phyloP scores from a whole-genome alignment of 1,140 invertebrate genomes.

The Agrypnia vestita region DNA sequence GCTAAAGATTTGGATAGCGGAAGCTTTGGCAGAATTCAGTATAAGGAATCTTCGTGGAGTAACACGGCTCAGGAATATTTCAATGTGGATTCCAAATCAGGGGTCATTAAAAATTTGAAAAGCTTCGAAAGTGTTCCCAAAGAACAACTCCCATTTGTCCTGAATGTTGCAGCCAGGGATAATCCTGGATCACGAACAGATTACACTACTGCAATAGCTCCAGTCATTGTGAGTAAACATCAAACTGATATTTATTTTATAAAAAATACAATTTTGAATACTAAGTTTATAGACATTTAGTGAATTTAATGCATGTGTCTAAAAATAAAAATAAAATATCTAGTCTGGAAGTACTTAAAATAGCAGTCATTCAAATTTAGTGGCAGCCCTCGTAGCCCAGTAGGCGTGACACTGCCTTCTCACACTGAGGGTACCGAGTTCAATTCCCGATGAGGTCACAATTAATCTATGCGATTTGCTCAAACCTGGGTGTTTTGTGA shows the following conservation, averaged over 20 bases:
- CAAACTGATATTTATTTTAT: background rate
- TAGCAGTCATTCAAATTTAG: too few relatives aligned
- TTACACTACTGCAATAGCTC: constrained; percentile 77
- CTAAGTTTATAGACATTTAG: too few relatives aligned
- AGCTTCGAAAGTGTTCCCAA: constrained; percentile 79
- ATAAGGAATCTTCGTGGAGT: constrained; percentile 77
- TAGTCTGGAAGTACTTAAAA: too few relatives aligned
- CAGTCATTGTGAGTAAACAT: constrained; percentile 75
- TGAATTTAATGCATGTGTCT: too few relatives aligned
- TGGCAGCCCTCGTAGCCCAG: too few relatives aligned
- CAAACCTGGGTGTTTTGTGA: too few relatives aligned
- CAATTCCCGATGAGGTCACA: too few relatives aligned
- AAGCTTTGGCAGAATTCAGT: constrained; percentile 83
- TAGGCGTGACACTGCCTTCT: too few relatives aligned
- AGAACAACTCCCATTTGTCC: constrained; percentile 80
- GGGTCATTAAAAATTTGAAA: constrained; percentile 82
- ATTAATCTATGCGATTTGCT: too few relatives aligned
- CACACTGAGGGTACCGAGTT: too few relatives aligned
- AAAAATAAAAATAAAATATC: too few relatives aligned
- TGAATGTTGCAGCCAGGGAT: constrained; percentile 83
- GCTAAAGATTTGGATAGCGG: constrained; percentile 89
- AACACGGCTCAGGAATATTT: constrained; percentile 81
- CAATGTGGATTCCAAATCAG: constrained; percentile 80
- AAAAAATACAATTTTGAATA: too few relatives aligned
- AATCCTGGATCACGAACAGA: constrained; percentile 78